Evolutionary conservation across 1,140 invertebrate species (phyloP).

Genomic region (Bombus turneri): DNA sequence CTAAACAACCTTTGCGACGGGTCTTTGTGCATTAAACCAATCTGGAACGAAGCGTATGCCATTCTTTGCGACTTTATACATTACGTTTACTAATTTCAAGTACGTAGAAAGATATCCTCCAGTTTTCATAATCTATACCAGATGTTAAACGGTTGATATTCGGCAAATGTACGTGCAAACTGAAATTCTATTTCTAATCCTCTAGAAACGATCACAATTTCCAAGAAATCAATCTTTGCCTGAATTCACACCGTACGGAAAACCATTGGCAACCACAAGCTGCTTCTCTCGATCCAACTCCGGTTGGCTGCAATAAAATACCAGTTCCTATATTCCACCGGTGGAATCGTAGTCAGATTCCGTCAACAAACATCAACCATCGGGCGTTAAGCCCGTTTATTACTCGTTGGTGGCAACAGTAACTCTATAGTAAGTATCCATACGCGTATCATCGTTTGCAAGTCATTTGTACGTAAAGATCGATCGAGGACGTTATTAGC

Average conservation of each 20-base stretch:
- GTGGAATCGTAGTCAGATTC: neutral
- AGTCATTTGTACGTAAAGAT: conserved; percentile 33
- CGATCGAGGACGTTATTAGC: conserved; percentile 43
- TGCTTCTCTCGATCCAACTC: too few species aligned
- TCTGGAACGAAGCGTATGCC: neutral
- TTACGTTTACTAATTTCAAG: too few species aligned
- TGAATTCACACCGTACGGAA: neutral
- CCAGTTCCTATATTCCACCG: neutral
- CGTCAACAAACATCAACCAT: conserved; percentile 18
- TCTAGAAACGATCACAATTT: neutral
- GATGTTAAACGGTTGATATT: too few species aligned
- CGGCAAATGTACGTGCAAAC: too few species aligned
- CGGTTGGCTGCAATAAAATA: neutral
- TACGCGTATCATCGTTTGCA: conserved; percentile 36
- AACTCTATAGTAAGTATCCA: conserved; percentile 20
- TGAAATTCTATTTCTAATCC: too few species aligned
- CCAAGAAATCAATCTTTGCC: neutral
- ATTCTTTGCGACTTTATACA: neutral
- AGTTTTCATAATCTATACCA: too few species aligned
- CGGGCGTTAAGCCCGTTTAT: conserved; percentile 39
- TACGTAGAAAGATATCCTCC: too few species aligned
- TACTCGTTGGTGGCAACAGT: conserved; percentile 13
- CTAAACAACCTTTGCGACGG: conserved; percentile 1
- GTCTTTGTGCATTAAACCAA: neutral
- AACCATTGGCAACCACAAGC: too few species aligned